Conservation (phyloP, 1,140 invertebrate species). For the Zaprionus vittiger region DNA sequence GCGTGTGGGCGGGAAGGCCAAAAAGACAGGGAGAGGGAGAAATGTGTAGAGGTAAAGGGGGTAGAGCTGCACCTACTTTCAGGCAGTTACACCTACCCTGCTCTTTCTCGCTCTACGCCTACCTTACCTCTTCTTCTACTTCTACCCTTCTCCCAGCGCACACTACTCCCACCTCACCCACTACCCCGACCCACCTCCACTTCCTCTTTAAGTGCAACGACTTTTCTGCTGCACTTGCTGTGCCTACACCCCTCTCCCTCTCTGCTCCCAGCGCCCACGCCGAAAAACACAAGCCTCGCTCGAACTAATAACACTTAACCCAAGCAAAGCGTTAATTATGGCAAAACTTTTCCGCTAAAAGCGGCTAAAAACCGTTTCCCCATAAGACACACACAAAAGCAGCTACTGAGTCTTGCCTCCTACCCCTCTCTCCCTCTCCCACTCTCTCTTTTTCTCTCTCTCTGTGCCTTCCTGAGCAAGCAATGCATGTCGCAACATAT, state of each 20-base stretch:
- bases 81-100: background rate
- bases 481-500: constrained; percentile 73
- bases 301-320: constrained; percentile 77
- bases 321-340: constrained; percentile 74
- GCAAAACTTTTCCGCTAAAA: constrained; percentile 65
- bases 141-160: background rate
- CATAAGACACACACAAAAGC: constrained; percentile 62
- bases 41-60: background rate
- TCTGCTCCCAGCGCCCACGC: no score
- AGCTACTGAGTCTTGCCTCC: constrained; percentile 60
- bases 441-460: background rate
- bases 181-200: background rate
- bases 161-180: background rate
- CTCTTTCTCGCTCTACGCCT: background rate
- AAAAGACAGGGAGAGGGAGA: background rate
- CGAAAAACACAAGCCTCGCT: constrained; percentile 19
- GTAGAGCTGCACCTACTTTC: background rate
- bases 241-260: background rate
- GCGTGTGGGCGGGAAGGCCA: constrained; percentile 18
- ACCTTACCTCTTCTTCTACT: background rate
- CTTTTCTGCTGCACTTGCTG: constrained; percentile 50
- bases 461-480: background rate
- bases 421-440: background rate
- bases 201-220: constrained; percentile 43
- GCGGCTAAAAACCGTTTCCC: constrained; percentile 56